Conservation (phyloP, 2,888 invertebrate species). For the Thymelicus acteon region DNA sequence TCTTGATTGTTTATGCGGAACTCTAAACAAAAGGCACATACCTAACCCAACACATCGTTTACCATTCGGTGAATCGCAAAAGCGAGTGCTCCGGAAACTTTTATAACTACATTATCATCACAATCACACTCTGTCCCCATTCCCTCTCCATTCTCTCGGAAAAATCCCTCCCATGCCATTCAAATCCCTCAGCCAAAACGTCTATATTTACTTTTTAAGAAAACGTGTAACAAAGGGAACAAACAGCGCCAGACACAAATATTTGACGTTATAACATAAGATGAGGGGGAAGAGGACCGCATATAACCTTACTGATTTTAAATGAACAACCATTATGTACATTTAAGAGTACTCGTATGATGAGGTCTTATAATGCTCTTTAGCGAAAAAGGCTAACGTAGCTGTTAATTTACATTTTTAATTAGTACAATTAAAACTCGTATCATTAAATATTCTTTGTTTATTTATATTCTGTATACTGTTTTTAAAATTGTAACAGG, state of each 20-base stretch:
- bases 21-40: background rate
- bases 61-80: background rate
- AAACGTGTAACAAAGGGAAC: conserved; percentile 36
- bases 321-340: background rate
- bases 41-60: background rate
- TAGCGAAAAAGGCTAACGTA: too few relatives aligned
- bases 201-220: conserved; percentile 34
- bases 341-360: too few relatives aligned
- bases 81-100: conserved; percentile 1
- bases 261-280: conserved; percentile 35
- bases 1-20: background rate
- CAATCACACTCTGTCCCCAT: background rate
- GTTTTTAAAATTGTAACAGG: too few relatives aligned
- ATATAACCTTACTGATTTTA: conserved; percentile 13
- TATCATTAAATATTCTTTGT: too few relatives aligned
- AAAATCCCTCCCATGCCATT: conserved; percentile 18
- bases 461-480: too few relatives aligned
- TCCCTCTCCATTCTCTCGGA: conserved; percentile 5
- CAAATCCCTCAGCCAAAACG: conserved; percentile 25
- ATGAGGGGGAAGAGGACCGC: conserved; percentile 22
- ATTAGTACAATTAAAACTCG: too few relatives aligned
- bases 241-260: conserved; percentile 36
- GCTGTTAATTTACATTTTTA: too few relatives aligned
- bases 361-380: too few relatives aligned
- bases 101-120: conserved; percentile 10